phyloP scores from a whole-genome alignment of 2,113 vertebrate species.

The Saimiri boliviensis region DNA sequence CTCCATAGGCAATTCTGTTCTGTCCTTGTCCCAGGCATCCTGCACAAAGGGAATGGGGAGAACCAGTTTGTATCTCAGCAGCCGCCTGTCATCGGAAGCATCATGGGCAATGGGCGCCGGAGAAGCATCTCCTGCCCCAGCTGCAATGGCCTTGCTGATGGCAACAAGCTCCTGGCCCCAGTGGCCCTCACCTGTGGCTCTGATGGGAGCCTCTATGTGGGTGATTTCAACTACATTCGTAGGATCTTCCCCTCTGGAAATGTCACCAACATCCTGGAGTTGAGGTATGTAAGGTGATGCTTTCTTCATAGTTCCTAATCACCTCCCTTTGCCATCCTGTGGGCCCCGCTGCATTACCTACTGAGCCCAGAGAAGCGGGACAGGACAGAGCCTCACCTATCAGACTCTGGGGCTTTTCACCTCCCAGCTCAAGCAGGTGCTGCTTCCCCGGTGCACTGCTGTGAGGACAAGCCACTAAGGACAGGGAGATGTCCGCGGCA shows the following conservation, averaged over 20 bases:
- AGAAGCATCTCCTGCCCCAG: constrained; percentile 98
- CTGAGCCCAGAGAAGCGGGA: neutral
- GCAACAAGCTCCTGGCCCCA: constrained; percentile 98
- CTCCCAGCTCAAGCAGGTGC: neutral
- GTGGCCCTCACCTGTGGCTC: constrained; percentile 95
- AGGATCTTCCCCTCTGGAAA: constrained; percentile 98
- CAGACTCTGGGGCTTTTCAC: neutral
- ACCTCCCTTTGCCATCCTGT: neutral
- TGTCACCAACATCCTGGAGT: constrained; percentile 97
- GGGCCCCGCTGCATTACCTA: neutral
- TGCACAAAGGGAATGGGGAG: constrained; percentile 98
- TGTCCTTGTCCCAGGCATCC: constrained; percentile 88
- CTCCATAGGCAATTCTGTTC: neutral
- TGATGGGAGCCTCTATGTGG: constrained; percentile 97
- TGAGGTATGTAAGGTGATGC: constrained; percentile 86
- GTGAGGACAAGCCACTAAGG: neutral
- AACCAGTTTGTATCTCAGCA: constrained; percentile 99
- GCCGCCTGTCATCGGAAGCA: constrained; percentile 95
- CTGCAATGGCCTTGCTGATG: constrained; percentile 98
- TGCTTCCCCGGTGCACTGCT: neutral
- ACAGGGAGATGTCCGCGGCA: neutral
- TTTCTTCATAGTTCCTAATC: neutral
- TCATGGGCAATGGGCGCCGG: constrained; percentile 97
- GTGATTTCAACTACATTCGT: constrained; percentile 99
- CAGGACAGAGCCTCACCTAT: neutral